phyloP scores from a whole-genome alignment of 2,888 invertebrate genomes.

The Agrochola macilenta region DNA sequence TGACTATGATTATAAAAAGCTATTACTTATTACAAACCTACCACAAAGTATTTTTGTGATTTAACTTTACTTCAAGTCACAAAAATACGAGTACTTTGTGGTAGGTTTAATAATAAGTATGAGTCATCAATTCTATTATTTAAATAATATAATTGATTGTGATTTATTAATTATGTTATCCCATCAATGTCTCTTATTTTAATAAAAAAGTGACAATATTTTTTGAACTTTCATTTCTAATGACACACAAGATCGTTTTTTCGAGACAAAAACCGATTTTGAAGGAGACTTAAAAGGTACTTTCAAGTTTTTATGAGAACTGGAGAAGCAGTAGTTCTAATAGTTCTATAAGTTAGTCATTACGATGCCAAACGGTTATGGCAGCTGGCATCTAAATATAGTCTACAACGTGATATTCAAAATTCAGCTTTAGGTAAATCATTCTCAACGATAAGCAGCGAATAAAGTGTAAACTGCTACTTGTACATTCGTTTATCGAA shows the following conservation, averaged over 20 bases:
- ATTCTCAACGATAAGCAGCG: background rate
- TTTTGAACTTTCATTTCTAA: constrained; percentile 11
- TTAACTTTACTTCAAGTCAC: too few species aligned
- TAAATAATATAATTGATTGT: constrained; percentile 24
- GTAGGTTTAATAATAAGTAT: too few species aligned
- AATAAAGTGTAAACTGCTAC: background rate
- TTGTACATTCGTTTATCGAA: background rate
- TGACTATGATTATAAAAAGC: constrained; percentile 20
- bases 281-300: background rate
- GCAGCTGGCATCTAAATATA: constrained; percentile 5
- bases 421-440: background rate
- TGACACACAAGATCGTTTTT: too few species aligned
- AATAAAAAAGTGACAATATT: constrained; percentile 37
- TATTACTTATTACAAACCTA: constrained; percentile 11
- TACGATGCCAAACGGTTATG: constrained; percentile 19
- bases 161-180: constrained; percentile 24
- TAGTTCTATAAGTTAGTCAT: background rate
- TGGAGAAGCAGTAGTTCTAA: background rate
- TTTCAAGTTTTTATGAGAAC: background rate
- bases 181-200: constrained; percentile 32
- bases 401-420: background rate
- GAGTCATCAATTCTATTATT: too few species aligned
- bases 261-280: background rate
- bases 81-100: too few species aligned
- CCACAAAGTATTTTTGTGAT: constrained; percentile 14